Evolutionary conservation across 2,888 invertebrate species (phyloP), one percentile per base, ranked within the genome.

Genomic region (Pseudeuparius sepicola): DNA sequence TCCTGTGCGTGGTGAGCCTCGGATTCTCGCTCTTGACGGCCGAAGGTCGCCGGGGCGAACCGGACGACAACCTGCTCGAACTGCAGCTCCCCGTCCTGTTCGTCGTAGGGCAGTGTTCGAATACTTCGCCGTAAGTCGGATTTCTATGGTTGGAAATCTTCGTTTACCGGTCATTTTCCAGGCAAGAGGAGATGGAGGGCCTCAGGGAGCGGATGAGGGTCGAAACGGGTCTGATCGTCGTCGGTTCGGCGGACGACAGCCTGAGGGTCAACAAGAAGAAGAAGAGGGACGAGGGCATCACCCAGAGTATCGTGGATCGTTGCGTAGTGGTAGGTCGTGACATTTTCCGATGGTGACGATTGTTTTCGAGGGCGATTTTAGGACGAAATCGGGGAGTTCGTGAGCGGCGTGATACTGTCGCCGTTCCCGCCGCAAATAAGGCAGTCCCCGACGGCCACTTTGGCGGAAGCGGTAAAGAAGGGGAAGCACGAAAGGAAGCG

Each of bases 201-300:
- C 56, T 86, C 23, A 65, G 87, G 3, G 81, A 81, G 51, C 72
- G 74, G 42, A 78, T 88, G 75, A 67, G 76, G 43, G 78, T 80
- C 0, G 81, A 84, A 53, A 80, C 82, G 3, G 75, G 79, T 31
- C 59, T 87, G 18, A 68, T 87, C 18, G 71, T 88, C 9, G 78
- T 88, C 10, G 86, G 86, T 13, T 78, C 80, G 20, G 84, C 82
- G 1, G 85, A 87, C 59, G 81, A 84, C 56, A 67, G 74, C 34
- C 61, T 88, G 11, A 64, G 83, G 24, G 70, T 88, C 40, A 72
- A 71, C 4, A 75, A 78, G 41, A 68, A 71, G 31, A 82, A 81
- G 54, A 74, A 79, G 42, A 70, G 75, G 47, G 63, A 69, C n/a
- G 80, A 84, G 49, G 75, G 78, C 10, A 71, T 87, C 11, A 86